phyloP scores from a whole-genome alignment of 2,888 invertebrate species.

The Cotesia congregata region DNA sequence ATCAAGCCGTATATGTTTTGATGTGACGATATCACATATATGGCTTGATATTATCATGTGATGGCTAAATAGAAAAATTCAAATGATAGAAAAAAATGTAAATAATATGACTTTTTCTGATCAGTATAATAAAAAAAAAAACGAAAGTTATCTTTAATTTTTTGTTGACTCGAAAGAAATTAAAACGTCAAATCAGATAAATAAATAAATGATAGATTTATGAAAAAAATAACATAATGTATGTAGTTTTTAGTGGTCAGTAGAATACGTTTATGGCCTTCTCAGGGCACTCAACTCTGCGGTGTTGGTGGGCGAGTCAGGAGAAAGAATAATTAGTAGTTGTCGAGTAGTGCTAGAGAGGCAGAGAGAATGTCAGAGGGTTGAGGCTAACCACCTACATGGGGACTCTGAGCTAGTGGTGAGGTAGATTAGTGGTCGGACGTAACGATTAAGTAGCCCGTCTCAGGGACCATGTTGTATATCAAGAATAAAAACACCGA shows the following conservation, averaged over 20 bases:
- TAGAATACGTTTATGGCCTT: slow-evolving; percentile 34
- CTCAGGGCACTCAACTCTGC: slow-evolving; percentile 24
- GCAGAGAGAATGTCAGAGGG: slow-evolving; percentile 43
- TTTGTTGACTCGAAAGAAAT: too few relatives aligned
- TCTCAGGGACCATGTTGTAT: slow-evolving; percentile 37
- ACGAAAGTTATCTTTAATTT: too few relatives aligned
- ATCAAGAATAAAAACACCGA: slow-evolving; percentile 13
- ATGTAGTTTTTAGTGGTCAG: slow-evolving; percentile 27
- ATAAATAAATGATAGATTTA: neutral
- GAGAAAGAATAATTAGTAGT: slow-evolving; percentile 63
- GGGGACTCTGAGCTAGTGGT: slow-evolving; percentile 56
- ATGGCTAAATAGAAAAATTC: too few relatives aligned
- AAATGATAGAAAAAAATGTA: too few relatives aligned
- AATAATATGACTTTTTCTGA: too few relatives aligned
- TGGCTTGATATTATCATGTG: too few relatives aligned
- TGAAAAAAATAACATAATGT: slow-evolving; percentile 13
- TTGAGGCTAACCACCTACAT: slow-evolving; percentile 56
- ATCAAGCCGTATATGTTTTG: too few relatives aligned
- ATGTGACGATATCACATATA: too few relatives aligned
- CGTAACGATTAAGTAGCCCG: slow-evolving; percentile 60
- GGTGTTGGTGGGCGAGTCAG: slow-evolving; percentile 50
- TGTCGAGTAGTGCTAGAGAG: slow-evolving; percentile 46
- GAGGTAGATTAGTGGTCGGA: slow-evolving; percentile 63
- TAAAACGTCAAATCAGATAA: neutral
- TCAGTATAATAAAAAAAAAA: too few relatives aligned